A percentile compares a stretch with the other conserved stretches of the same genome.
phyloP scores from a whole-genome alignment of 1,140 invertebrate species.

The Cepaea nemoralis region DNA sequence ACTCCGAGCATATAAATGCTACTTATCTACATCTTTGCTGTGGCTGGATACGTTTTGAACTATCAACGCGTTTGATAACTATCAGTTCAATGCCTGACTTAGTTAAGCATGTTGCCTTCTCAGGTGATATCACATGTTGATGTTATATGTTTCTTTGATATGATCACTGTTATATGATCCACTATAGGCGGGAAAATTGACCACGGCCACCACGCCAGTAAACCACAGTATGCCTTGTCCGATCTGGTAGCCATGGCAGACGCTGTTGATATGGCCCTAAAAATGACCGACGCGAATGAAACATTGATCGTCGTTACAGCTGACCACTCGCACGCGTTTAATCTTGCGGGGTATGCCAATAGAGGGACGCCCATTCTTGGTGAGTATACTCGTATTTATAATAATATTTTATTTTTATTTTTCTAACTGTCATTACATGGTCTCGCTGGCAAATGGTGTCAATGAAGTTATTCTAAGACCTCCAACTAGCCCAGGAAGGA shows the following conservation, averaged over 20 bases:
- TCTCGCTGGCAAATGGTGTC: background rate
- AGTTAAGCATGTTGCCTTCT: no score
- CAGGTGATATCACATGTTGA: no score
- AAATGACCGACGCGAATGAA: conserved; percentile 77
- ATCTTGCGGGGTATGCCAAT: conserved; percentile 63
- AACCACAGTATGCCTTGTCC: conserved; percentile 82
- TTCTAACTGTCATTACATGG: conserved; percentile 2
- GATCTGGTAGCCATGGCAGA: conserved; percentile 86
- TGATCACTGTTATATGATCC: background rate
- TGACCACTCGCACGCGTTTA: conserved; percentile 80
- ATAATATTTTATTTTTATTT: background rate
- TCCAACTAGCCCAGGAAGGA: background rate
- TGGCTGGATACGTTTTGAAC: no score
- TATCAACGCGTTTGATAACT: no score
- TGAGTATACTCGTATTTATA: conserved; percentile 38
- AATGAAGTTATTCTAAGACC: background rate
- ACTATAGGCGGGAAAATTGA: conserved; percentile 79
- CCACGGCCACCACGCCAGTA: conserved; percentile 86
- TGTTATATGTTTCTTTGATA: no score
- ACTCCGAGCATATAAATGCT: no score
- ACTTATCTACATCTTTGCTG: no score
- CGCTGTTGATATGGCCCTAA: conserved; percentile 77
- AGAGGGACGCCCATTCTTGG: conserved; percentile 71
- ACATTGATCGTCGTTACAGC: conserved; percentile 91
- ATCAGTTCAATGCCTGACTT: no score